Evolutionary conservation across 2,113 vertebrate genomes (phyloP).

Genomic region (Oceanodroma tethys): DNA sequence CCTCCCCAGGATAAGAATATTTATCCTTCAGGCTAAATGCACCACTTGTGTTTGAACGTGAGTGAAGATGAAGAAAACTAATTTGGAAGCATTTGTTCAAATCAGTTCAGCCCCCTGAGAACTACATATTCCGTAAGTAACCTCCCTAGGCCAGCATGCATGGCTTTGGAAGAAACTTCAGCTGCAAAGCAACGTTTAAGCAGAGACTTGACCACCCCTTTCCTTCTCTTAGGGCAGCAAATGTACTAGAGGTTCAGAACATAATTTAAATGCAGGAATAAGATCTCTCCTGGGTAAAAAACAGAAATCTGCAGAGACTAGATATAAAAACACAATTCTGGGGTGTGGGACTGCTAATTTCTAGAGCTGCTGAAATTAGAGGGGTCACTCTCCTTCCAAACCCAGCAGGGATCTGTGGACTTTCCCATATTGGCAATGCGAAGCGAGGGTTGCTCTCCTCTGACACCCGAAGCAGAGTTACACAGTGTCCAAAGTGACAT

Average conservation of each 20-base stretch:
- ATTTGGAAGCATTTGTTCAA: neutral
- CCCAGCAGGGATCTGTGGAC: neutral
- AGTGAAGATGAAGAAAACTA: neutral
- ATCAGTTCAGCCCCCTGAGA: neutral
- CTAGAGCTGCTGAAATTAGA: neutral
- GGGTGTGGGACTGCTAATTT: neutral
- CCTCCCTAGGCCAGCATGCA: neutral
- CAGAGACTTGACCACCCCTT: neutral
- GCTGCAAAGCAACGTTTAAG: neutral
- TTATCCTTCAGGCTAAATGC: neutral
- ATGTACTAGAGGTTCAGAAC: neutral
- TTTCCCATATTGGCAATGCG: neutral
- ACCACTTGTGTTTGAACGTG: neutral
- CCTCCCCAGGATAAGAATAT: neutral
- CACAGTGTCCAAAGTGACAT: neutral
- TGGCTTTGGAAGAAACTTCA: neutral
- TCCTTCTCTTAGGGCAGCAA: neutral
- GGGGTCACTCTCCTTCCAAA: neutral
- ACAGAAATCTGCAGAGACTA: neutral
- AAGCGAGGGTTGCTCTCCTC: neutral
- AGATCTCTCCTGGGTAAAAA: neutral
- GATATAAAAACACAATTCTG: neutral
- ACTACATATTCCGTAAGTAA: neutral
- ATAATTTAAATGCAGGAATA: neutral
- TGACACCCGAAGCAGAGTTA: neutral